phyloP scores from a whole-genome alignment of 2,888 invertebrate genomes.

The Ctenicera cuprea region DNA sequence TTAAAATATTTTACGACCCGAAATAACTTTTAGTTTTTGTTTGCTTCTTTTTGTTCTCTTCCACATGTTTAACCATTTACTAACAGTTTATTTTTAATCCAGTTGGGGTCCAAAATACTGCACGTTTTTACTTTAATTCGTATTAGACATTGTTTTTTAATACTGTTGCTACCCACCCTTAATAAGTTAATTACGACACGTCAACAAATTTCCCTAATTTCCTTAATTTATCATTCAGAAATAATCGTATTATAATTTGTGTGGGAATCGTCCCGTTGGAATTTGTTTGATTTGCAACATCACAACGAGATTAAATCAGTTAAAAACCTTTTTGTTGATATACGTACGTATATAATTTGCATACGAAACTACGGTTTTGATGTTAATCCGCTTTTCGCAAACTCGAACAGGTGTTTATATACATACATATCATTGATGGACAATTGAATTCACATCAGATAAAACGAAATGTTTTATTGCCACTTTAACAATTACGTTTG shows the following conservation, averaged over 20 bases:
- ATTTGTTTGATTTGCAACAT: neutral
- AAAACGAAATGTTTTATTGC: slow-evolving; percentile 37
- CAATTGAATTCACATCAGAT: slow-evolving; percentile 45
- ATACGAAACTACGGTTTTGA: slow-evolving; percentile 44
- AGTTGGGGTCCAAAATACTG: slow-evolving; percentile 9
- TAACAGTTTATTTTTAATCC: slow-evolving; percentile 19
- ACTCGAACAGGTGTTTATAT: slow-evolving; percentile 47
- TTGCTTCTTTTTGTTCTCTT: slow-evolving; percentile 2
- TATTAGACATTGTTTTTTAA: slow-evolving; percentile 24
- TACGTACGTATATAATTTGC: slow-evolving; percentile 33
- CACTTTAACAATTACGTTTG: slow-evolving; percentile 5
- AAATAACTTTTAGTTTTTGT: slow-evolving; percentile 11
- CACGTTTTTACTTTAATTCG: slow-evolving; percentile 25
- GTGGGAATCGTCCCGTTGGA: neutral
- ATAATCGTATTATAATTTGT: neutral
- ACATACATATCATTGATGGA: slow-evolving; percentile 43
- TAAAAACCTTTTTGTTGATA: slow-evolving; percentile 15
- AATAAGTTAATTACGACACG: neutral
- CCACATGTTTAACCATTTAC: slow-evolving; percentile 19
- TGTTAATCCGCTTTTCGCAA: slow-evolving; percentile 34
- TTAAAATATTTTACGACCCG: slow-evolving; percentile 26
- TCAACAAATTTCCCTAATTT: neutral
- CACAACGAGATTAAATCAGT: slow-evolving; percentile 30
- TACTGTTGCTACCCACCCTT: neutral
- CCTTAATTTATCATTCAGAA: slow-evolving; percentile 3